These are phyloP conservation scores for Oxytorus armatus DNA, from an alignment of 2,888 invertebrate species.

Conservation along the genomic window DNA sequence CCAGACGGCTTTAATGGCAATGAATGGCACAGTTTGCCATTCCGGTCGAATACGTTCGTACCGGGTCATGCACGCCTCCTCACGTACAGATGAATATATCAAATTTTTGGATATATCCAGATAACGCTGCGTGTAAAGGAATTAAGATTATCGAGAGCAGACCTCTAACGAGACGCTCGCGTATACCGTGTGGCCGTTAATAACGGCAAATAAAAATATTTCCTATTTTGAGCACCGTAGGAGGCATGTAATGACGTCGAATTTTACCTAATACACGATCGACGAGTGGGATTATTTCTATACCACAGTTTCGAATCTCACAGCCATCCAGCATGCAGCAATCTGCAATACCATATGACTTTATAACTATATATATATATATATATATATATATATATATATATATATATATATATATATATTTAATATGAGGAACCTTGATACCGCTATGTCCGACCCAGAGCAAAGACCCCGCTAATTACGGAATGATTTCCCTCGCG, in stretches of 20 bases:
- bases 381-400: conserved; percentile 32
- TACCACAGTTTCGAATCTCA: conserved; percentile 59
- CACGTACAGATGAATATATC: not conserved
- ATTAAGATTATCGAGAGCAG: conserved; percentile 14
- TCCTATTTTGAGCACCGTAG: conserved; percentile 46
- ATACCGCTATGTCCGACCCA: conserved; percentile 67
- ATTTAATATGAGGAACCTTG: conserved; percentile 58
- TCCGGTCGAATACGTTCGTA: too few species aligned
- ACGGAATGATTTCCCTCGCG: conserved; percentile 66
- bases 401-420: conserved; percentile 3
- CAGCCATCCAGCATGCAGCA: conserved; percentile 43
- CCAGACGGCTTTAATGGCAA: too few species aligned
- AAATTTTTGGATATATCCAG: not conserved
- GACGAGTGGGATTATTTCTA: conserved; percentile 54
- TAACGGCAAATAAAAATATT: conserved; percentile 37
- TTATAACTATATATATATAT: not conserved
- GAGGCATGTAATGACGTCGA: conserved; percentile 63
- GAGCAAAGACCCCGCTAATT: conserved; percentile 65
- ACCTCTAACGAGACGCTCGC: conserved; percentile 10
- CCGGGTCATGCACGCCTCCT: too few species aligned
- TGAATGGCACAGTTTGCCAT: too few species aligned
- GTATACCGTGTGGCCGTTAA: conserved; percentile 47
- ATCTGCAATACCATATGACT: conserved; percentile 39
- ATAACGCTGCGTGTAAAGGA: not conserved
- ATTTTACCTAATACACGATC: conserved; percentile 57